phyloP scores from a whole-genome alignment of 2,888 invertebrate genomes.

The Ephialtes manifestator region DNA sequence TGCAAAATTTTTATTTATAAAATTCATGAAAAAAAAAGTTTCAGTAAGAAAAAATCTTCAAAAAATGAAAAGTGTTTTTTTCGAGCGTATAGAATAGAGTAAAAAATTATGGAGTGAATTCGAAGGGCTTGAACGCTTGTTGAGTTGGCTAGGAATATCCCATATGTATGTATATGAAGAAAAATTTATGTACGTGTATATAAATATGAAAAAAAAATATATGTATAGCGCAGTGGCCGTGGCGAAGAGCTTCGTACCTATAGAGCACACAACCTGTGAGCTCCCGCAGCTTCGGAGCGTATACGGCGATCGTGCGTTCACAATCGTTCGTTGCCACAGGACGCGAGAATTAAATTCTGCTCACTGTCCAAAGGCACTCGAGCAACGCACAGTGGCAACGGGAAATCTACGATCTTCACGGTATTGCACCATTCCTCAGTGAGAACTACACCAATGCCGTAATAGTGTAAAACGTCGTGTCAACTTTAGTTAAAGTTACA shows the following conservation, averaged over 20 bases:
- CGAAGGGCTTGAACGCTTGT: too few relatives aligned
- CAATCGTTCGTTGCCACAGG: slow-evolving; percentile 25
- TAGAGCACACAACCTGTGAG: not conserved
- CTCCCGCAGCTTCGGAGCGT: not conserved
- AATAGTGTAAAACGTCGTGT: not conserved
- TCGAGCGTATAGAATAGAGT: too few relatives aligned
- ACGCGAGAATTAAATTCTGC: slow-evolving; percentile 57
- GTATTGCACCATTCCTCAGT: slow-evolving; percentile 57
- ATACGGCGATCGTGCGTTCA: not conserved
- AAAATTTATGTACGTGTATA: not conserved
- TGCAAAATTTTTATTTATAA: too few relatives aligned
- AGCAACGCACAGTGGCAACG: slow-evolving; percentile 28
- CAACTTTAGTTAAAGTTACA: not conserved
- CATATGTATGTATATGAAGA: not conserved
- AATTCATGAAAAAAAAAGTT: too few relatives aligned
- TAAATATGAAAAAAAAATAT: not conserved
- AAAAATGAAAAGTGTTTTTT: too few relatives aligned
- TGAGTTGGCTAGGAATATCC: too few relatives aligned
- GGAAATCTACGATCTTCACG: slow-evolving; percentile 70
- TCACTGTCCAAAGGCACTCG: slow-evolving; percentile 39
- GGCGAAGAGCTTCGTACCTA: slow-evolving; percentile 8
- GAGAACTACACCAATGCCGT: slow-evolving; percentile 5
- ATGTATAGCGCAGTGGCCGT: slow-evolving; percentile 11
- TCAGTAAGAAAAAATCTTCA: too few relatives aligned
- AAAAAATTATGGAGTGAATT: too few relatives aligned